phyloP scores from a whole-genome alignment of 2,797 vertebrate species.

The Eidolon dupreanum region DNA sequence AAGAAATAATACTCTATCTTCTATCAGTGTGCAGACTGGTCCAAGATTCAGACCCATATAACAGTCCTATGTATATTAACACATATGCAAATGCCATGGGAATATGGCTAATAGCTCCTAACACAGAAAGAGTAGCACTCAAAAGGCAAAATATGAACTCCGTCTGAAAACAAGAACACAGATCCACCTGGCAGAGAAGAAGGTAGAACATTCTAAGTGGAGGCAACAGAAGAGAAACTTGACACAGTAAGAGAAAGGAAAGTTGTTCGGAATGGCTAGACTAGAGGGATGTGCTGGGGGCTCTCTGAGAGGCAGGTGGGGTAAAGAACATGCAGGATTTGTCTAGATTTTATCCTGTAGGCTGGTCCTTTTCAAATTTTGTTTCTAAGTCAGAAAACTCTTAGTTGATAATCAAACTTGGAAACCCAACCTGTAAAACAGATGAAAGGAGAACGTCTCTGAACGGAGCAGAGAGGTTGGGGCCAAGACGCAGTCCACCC shows the following conservation, averaged over 20 bases:
- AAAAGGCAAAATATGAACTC: not conserved
- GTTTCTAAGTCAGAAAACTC: not conserved
- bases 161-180: not conserved
- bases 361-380: not conserved
- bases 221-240: not conserved
- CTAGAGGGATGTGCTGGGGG: too few relatives aligned
- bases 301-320: not conserved
- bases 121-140: not conserved
- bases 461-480: not conserved
- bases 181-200: not conserved
- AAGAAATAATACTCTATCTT: not conserved
- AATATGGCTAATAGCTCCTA: not conserved
- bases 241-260: not conserved
- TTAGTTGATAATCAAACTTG: slow-evolving; percentile 9
- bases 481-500: not conserved
- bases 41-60: not conserved
- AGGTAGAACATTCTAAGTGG: not conserved
- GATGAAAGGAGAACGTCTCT: not conserved
- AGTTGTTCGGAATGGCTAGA: not conserved
- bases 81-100: not conserved
- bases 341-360: not conserved
- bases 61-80: not conserved
- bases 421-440: not conserved
- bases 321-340: not conserved
- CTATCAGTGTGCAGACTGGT: not conserved